Percentiles rank a stretch among this genome's conserved stretches.
phyloP scores from a whole-genome alignment of 2,888 invertebrate species.

The Tyria jacobaeae region DNA sequence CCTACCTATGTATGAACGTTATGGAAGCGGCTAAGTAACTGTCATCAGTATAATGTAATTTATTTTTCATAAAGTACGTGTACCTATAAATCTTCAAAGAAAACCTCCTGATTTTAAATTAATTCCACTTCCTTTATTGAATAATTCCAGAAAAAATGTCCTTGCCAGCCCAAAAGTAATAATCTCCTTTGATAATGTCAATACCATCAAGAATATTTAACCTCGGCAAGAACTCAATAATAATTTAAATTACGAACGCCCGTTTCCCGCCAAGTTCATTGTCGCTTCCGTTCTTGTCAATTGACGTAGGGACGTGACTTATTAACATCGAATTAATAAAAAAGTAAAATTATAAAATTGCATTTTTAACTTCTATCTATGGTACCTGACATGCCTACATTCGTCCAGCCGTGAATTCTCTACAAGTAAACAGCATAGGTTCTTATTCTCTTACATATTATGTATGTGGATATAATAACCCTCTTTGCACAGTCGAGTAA shows the following conservation, averaged over 20 bases:
- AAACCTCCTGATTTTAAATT: not conserved
- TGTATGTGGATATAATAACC: too few species aligned
- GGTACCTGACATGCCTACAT: too few species aligned
- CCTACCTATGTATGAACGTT: too few species aligned
- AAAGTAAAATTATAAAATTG: conserved; percentile 17
- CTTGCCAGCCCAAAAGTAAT: conserved; percentile 41
- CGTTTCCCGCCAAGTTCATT: conserved; percentile 77
- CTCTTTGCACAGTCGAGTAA: too few species aligned
- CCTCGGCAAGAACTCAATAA: conserved; percentile 32
- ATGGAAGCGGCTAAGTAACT: too few species aligned
- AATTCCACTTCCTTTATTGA: conserved; percentile 18
- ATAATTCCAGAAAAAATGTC: conserved; percentile 29
- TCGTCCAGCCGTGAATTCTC: too few species aligned
- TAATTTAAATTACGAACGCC: conserved; percentile 64
- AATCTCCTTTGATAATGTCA: conserved; percentile 44
- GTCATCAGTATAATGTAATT: too few species aligned
- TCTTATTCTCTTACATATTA: too few species aligned
- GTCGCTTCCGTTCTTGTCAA: conserved; percentile 70
- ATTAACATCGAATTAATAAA: conserved; percentile 16
- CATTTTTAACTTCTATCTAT: too few species aligned
- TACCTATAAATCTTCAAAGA: not conserved
- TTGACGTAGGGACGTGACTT: conserved; percentile 51
- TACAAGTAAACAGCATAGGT: too few species aligned
- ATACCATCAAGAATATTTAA: conserved; percentile 45
- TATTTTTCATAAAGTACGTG: too few species aligned